These are phyloP conservation scores for Osmerus eperlanus DNA, from an alignment of 2,113 vertebrate species.

Conservation along the genomic window DNA sequence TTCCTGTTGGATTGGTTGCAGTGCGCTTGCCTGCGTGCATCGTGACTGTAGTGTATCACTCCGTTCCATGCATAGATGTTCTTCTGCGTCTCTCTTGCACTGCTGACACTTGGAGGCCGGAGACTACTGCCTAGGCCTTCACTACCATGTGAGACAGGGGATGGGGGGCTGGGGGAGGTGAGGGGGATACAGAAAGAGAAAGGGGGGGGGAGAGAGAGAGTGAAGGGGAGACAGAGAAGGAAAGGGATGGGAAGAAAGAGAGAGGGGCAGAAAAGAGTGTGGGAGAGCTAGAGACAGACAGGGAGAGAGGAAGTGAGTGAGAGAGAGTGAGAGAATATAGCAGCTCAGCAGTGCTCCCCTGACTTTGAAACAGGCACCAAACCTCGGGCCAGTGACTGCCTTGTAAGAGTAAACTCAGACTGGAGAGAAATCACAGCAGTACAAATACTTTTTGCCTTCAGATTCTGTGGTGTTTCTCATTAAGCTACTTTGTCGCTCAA, in stretches of 20 bases:
- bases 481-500: conserved; percentile 38
- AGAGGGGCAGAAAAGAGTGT: neutral
- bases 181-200: too few species aligned
- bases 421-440: neutral
- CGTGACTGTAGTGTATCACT: neutral
- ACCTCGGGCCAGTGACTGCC: neutral
- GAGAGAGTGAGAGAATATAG: neutral
- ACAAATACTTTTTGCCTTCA: conserved; percentile 14
- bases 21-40: conserved; percentile 33
- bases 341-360: conserved; percentile 42
- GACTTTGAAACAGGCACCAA: conserved; percentile 18
- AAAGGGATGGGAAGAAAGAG: too few species aligned
- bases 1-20: conserved; percentile 40
- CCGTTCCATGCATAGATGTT: too few species aligned
- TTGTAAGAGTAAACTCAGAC: neutral
- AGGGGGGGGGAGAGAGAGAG: too few species aligned
- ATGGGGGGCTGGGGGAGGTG: too few species aligned
- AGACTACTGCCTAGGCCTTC: too few species aligned
- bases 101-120: too few species aligned
- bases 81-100: too few species aligned
- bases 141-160: too few species aligned
- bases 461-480: conserved; percentile 26
- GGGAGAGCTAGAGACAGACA: neutral
- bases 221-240: neutral
- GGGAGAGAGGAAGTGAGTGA: too few species aligned